phyloP scores from a whole-genome alignment of 2,113 vertebrate species.

The Phrynocephalus versicolor region DNA sequence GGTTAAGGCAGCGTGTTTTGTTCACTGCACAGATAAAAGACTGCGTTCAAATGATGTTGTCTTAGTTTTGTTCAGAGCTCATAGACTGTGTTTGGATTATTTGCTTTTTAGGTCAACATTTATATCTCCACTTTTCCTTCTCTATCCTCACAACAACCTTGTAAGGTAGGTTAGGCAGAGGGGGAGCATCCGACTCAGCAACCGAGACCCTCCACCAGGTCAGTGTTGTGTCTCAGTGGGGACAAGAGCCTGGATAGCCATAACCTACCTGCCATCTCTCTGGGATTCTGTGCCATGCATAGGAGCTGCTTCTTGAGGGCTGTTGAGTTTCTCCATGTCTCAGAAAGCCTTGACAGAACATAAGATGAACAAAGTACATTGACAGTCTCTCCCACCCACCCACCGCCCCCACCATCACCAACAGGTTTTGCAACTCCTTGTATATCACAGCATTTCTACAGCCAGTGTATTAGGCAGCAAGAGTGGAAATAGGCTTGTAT shows the following conservation, averaged over 20 bases:
- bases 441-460: slow-evolving; percentile 36
- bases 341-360: slow-evolving; percentile 30
- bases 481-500: slow-evolving; percentile 44
- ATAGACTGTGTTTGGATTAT: not conserved
- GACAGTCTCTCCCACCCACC: not conserved
- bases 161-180: not conserved
- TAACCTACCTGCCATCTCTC: not conserved
- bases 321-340: slow-evolving; percentile 3
- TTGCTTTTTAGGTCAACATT: not conserved
- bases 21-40: not conserved
- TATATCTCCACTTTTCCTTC: not conserved
- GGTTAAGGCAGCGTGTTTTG: not conserved
- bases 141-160: not conserved
- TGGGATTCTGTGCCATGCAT: not conserved
- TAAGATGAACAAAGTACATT: slow-evolving; percentile 22
- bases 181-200: no score
- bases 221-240: not conserved
- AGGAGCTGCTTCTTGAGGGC: not conserved
- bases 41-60: not conserved
- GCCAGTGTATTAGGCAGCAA: slow-evolving; percentile 21
- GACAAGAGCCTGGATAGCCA: not conserved
- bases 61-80: not conserved
- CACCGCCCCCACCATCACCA: no score
- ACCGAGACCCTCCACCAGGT: no score
- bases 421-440: slow-evolving; percentile 41